phyloP scores from a whole-genome alignment of 2,113 vertebrate genomes.

The Mobula hypostoma region DNA sequence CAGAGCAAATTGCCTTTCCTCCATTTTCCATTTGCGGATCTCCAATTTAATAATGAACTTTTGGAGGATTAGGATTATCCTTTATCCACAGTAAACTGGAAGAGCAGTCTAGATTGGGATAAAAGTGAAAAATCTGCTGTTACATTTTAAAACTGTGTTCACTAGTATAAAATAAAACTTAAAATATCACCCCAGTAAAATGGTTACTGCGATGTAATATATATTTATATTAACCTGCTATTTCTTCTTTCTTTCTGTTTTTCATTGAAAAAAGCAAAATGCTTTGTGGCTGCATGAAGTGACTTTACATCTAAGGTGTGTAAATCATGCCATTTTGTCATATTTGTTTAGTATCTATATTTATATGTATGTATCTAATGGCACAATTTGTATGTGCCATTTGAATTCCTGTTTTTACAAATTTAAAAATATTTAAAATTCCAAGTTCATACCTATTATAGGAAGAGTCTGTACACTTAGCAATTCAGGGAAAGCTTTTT shows the following conservation, averaged over 20 bases:
- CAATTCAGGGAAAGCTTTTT: too few species aligned
- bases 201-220: neutral
- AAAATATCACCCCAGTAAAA: neutral
- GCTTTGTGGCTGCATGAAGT: neutral
- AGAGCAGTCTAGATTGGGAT: neutral
- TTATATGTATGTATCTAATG: neutral
- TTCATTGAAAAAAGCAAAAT: neutral
- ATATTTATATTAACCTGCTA: neutral
- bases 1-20: too few species aligned
- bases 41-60: neutral
- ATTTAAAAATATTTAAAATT: neutral
- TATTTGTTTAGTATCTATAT: neutral
- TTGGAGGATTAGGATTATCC: neutral
- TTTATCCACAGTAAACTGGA: neutral
- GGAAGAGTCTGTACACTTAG: neutral
- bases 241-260: neutral
- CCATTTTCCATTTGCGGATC: too few species aligned
- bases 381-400: neutral
- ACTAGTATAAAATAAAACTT: neutral
- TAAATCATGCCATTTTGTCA: neutral
- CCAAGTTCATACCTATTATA: neutral
- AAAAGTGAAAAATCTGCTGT: neutral
- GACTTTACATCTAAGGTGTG: neutral
- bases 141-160: neutral
- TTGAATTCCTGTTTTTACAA: neutral